Conservation (phyloP, 64 coral and sea anemone species). For the Actinia equina region DNA sequence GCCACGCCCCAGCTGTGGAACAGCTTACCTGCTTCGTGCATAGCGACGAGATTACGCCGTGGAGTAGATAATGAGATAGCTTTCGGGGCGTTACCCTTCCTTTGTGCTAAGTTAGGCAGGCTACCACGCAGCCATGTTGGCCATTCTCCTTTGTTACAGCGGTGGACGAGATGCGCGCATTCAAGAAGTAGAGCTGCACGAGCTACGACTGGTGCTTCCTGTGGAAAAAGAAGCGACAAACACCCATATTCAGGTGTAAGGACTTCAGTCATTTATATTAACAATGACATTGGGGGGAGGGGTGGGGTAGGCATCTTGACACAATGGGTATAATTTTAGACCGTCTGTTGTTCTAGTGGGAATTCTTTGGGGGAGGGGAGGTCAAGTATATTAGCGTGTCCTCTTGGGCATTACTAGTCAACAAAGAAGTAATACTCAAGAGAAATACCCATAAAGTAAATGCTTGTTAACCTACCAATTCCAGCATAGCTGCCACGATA, state of each 20-base stretch:
- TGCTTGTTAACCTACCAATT: conserved; percentile 49
- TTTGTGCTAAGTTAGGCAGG: conserved; percentile 57
- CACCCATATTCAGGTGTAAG: no score
- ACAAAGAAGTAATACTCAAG: neutral
- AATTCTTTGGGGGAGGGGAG: no score
- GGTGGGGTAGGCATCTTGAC: no score
- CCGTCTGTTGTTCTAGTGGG: no score
- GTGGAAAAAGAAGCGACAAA: neutral
- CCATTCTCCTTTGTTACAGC: conserved; percentile 86
- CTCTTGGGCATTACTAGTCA: neutral
- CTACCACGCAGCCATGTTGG: conserved; percentile 73
- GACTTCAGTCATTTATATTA: no score
- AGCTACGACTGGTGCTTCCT: conserved; percentile 87
- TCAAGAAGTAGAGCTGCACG: conserved; percentile 75
- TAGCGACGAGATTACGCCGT: conserved; percentile 77
- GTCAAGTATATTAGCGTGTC: no score
- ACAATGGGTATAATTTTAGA: no score
- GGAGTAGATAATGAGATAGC: conserved; percentile 48
- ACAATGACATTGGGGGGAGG: neutral
- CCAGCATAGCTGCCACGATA: conserved; percentile 82
- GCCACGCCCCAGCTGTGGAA: conserved; percentile 84
- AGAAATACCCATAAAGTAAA: neutral
- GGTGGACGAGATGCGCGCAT: conserved; percentile 70
- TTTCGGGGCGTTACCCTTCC: conserved; percentile 41
- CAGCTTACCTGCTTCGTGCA: conserved; percentile 82